phyloP scores from a whole-genome alignment of 2,888 invertebrate species.

The Torymus tubicola region DNA sequence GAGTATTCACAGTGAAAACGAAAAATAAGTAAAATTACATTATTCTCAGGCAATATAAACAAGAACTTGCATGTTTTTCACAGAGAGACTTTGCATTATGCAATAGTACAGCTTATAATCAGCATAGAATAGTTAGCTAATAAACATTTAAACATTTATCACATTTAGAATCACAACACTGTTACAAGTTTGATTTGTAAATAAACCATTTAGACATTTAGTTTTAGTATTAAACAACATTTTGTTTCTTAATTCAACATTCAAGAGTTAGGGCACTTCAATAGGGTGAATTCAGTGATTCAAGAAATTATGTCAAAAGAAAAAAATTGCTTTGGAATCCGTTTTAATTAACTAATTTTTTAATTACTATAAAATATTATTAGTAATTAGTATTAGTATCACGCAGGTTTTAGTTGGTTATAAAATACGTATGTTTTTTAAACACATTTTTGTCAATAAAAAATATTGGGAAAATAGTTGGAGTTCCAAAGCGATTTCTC shows the following conservation, averaged over 20 bases:
- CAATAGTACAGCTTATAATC: conserved; percentile 25
- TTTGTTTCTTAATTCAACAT: conserved; percentile 68
- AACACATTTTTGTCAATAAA: conserved; percentile 25
- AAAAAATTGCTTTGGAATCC: conserved; percentile 34
- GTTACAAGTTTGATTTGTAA: conserved; percentile 68
- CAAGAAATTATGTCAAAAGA: conserved; percentile 7
- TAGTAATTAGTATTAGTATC: conserved; percentile 35
- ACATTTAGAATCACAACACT: conserved; percentile 75
- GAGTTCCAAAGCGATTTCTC: conserved; percentile 32
- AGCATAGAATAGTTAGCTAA: conserved; percentile 34
- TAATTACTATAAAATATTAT: conserved; percentile 15
- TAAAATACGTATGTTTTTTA: conserved; percentile 28
- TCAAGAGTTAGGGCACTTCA: conserved; percentile 73
- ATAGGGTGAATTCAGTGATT: conserved; percentile 61
- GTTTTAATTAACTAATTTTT: conserved; percentile 3
- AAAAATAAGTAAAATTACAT: background rate
- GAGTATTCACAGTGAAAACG: conserved; percentile 6
- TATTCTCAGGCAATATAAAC: conserved; percentile 7
- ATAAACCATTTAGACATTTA: conserved; percentile 68
- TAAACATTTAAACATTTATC: conserved; percentile 67
- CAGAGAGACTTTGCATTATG: conserved; percentile 4
- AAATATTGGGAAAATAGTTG: conserved; percentile 5
- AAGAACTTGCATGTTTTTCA: conserved; percentile 1
- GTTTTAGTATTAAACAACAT: conserved; percentile 61
- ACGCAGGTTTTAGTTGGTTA: conserved; percentile 23